Evolutionary conservation across 2,888 invertebrate genomes (phyloP).

Genomic region (Parelbella ahira): DNA sequence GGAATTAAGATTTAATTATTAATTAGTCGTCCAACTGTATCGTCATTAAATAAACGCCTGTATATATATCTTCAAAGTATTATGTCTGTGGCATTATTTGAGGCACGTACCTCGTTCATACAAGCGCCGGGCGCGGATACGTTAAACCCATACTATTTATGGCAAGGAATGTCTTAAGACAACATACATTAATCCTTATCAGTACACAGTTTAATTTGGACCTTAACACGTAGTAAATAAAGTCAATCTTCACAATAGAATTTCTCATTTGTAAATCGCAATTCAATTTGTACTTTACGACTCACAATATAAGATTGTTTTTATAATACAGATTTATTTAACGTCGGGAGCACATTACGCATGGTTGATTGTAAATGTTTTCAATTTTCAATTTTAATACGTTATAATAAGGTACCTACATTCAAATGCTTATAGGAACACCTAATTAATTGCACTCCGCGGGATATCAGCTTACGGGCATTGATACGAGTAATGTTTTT

Average conservation of each 20-base stretch:
- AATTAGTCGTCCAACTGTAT: no score
- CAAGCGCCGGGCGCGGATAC: constrained; percentile 47
- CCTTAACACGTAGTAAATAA: constrained; percentile 29
- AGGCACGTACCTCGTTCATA: constrained; percentile 28
- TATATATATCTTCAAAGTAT: background rate
- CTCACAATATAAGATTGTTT: constrained; percentile 12
- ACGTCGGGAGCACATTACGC: constrained; percentile 16
- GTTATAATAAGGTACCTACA: constrained; percentile 22
- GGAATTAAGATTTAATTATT: no score
- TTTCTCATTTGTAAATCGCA: background rate
- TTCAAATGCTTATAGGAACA: no score
- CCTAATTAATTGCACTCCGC: constrained; percentile 19
- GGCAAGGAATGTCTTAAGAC: constrained; percentile 70
- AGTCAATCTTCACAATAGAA: constrained; percentile 12
- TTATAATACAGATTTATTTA: constrained; percentile 5
- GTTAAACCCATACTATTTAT: constrained; percentile 64
- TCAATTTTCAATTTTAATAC: constrained; percentile 37
- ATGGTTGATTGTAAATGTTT: constrained; percentile 12
- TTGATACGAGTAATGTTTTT: constrained; percentile 19
- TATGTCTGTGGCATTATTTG: constrained; percentile 31
- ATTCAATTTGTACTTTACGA: constrained; percentile 11
- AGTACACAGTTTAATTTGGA: constrained; percentile 34
- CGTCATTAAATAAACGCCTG: no score
- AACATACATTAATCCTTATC: constrained; percentile 48
- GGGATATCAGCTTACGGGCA: constrained; percentile 22